A percentile compares a stretch with the other conserved stretches of the same genome.
Conservation (phyloP, 35 echinoderm and acorn worm species). For the Ophiothrix spiculata region DNA sequence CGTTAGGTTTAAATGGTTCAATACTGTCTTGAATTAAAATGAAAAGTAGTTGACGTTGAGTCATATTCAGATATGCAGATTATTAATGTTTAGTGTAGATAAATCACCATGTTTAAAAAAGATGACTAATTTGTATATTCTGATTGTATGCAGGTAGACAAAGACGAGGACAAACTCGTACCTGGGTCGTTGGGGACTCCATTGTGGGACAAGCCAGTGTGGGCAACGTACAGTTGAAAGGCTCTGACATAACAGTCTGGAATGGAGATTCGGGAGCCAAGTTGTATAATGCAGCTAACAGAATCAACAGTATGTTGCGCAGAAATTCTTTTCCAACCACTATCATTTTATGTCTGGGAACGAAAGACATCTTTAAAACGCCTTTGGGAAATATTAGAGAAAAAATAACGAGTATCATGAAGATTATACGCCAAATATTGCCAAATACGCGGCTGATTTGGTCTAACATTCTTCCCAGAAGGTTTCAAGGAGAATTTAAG, state of each 20-base stretch:
- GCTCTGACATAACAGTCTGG: neutral
- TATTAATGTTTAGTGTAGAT: too few relatives aligned
- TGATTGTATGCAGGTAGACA: too few relatives aligned
- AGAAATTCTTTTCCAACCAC: neutral
- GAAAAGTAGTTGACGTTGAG: too few relatives aligned
- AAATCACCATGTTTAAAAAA: too few relatives aligned
- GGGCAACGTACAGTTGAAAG: neutral
- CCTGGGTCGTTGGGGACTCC: neutral
- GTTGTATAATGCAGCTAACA: neutral
- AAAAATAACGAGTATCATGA: neutral
- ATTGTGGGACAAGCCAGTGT: neutral
- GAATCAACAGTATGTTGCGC: neutral
- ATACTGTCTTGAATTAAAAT: too few relatives aligned
- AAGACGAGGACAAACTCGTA: neutral
- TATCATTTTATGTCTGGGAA: neutral
- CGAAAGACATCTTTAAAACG: neutral
- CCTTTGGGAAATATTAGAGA: neutral
- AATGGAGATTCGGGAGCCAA: neutral
- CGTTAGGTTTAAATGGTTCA: too few relatives aligned
- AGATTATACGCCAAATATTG: neutral
- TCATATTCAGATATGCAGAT: too few relatives aligned
- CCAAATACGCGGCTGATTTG: neutral
- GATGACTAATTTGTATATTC: too few relatives aligned
- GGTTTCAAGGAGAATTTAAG: neutral
- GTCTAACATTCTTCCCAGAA: neutral